A percentile compares a stretch with the other conserved stretches of the same genome.
Evolutionary conservation across 2,888 invertebrate species (phyloP).

Genomic region (Diplolepis rosae): DNA sequence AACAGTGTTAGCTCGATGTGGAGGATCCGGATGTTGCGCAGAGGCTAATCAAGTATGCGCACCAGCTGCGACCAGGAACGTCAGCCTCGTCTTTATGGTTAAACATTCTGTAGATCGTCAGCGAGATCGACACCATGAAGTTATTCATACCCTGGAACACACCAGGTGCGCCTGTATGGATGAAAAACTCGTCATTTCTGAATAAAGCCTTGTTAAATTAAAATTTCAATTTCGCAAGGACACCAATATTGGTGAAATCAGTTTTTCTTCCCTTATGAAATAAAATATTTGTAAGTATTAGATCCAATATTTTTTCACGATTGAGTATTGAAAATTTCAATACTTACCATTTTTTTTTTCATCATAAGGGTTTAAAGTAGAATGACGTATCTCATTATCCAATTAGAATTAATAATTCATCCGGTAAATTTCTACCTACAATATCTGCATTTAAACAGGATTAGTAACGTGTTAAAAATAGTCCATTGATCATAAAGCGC

Average conservation of each 20-base stretch:
- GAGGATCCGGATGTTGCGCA: slow-evolving; percentile 66
- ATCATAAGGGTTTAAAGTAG: too few relatives aligned
- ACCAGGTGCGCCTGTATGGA: slow-evolving; percentile 62
- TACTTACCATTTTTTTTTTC: too few relatives aligned
- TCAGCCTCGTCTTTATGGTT: slow-evolving; percentile 68
- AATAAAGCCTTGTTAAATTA: slow-evolving; percentile 20
- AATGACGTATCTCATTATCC: not conserved
- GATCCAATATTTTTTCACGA: too few relatives aligned
- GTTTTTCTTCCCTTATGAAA: slow-evolving; percentile 22
- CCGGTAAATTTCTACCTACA: too few relatives aligned
- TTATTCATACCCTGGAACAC: slow-evolving; percentile 64
- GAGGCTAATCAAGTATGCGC: slow-evolving; percentile 59
- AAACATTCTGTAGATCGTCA: slow-evolving; percentile 64
- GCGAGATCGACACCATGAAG: slow-evolving; percentile 66
- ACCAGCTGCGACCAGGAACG: slow-evolving; percentile 60
- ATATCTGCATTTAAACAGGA: too few relatives aligned
- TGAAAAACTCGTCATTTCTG: slow-evolving; percentile 34
- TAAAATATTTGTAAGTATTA: too few relatives aligned
- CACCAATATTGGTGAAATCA: not conserved
- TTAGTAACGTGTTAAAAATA: too few relatives aligned
- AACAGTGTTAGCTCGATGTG: slow-evolving; percentile 67
- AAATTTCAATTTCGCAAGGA: slow-evolving; percentile 3
- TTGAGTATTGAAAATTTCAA: too few relatives aligned
- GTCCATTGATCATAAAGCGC: too few relatives aligned
- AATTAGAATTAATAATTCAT: too few relatives aligned